Evolutionary conservation across 92 coral and sea anemone genomes (phyloP), one percentile per base, ranked within the genome.

Genomic region (Epizoanthus ramosus): DNA sequence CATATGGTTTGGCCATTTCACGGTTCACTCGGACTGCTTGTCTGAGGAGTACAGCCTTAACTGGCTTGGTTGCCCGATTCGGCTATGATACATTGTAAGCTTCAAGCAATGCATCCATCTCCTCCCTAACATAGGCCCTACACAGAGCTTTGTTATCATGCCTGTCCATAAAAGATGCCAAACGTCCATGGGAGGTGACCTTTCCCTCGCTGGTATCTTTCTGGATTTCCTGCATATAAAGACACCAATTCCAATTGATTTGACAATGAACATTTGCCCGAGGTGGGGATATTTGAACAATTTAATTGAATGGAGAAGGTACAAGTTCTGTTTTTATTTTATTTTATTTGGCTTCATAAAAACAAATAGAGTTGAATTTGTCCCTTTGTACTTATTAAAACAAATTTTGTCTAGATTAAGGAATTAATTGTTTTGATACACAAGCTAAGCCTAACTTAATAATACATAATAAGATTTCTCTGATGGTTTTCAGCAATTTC

Each of bases 181-280:
- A 25, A 25, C 71, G 71, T 19, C 45, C 71, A 65, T 65, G 71
- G 24, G 71, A 65, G 13, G 43, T 25, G 17, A 25, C 17, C 39
- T 65, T 65, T 4, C 71, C 71, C 39, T 6, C 71, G 31, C 70
- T 64, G 31, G 37, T 37, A 64, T 64, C 70, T 17, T 64, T 35
- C 43, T 66, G 79, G 56, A 86, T 86, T n/a, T 86, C 89, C 89
- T 79, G 24, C 54, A 22, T 12, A 33, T n/a, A n/a, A 23, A 24
- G 45, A 83, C 57, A 39, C 43, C 43, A 39, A 39, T 39, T 39
- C 43, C 43, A 39, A 6, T 39, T 39, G 43, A 45, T 45, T 45
- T 45, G 52, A 45, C 52, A 45, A 45, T 45, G 52, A 45, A 45
- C 52, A 45, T 45, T 45, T 45, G 8, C 52, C 52, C 52, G 9